Base-by-base conservation (phyloP, 2,888 invertebrate genomes). In the Eupithecia subfuscata region DNA sequence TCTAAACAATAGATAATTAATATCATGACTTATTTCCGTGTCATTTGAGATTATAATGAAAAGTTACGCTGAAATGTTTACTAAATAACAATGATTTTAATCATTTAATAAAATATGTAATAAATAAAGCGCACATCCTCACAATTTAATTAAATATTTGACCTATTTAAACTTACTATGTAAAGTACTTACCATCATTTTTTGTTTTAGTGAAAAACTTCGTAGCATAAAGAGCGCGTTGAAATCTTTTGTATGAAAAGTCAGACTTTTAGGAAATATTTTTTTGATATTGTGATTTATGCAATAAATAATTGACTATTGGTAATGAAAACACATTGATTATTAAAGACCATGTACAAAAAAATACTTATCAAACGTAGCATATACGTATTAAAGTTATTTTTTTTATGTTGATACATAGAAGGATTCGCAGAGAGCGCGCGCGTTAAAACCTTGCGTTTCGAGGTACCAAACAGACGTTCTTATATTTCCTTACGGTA, bases 181-280 rank as follows among this genome's bases (percentile, higher is more conserved):
- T 30, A 30, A 30, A 30, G 30, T 34, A 34, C 34, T 34, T 34
- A 34, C 34, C 34, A 34, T 34, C 5, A 34, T 34, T 34, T 34
- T 52, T n/a, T n/a, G 9, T 52, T 52, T 56, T 12, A 56, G 3
- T 34, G 1, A 63, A 71, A 70, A 69, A 69, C 11, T 18, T 18
- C 70, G 68, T 70, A 65, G 40, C 30, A 18, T 22, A 48, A 5
- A 18, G 65, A 70, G 65, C 75, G 77, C 80, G 80, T 78, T 80
- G 74, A 79, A 73, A 52, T 80, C 76, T 79, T 79, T 80, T 80
- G 25, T 67, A 72, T 69, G 52, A 71, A 72, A 11, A 56, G 56
- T 56, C 22, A 5, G 22, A 45, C 52, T n/a, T 52, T 22, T 56
- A 22, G 11, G n/a, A n/a, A n/a, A 40, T 11, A 22, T 22, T n/a